A percentile compares a stretch with the other conserved stretches of the same genome.
These are phyloP conservation scores for Apeira syringaria DNA, from an alignment of 2,888 invertebrate species.

Conservation along the genomic window DNA sequence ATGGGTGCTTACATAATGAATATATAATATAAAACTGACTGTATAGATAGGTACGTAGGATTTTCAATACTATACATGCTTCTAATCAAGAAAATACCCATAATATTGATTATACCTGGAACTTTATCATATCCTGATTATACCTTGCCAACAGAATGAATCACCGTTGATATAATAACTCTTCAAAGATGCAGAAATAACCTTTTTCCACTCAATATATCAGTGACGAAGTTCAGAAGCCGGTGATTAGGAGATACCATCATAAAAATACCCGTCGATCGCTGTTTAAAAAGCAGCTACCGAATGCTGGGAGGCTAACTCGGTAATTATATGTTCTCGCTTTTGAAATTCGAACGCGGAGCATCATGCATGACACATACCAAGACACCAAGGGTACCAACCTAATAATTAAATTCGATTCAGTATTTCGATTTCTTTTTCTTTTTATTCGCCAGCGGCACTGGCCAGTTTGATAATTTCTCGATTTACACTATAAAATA, in stretches of 20 bases:
- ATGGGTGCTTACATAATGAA: too few relatives aligned
- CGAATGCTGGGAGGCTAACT: constrained; percentile 30
- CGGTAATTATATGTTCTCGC: constrained; percentile 33
- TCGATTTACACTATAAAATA: too few relatives aligned
- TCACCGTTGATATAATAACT: constrained; percentile 7
- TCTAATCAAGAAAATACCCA: constrained; percentile 10
- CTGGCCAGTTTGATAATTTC: too few relatives aligned
- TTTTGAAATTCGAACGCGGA: constrained; percentile 31
- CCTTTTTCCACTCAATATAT: constrained; percentile 29
- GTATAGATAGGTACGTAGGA: too few relatives aligned
- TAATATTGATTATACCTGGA: constrained; percentile 16
- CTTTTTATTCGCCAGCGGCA: neutral
- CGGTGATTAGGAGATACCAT: constrained; percentile 23
- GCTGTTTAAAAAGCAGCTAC: constrained; percentile 32
- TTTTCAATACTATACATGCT: neutral
- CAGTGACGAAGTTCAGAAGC: constrained; percentile 27
- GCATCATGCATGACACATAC: constrained; percentile 34
- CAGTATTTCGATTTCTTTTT: constrained; percentile 20
- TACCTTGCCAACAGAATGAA: constrained; percentile 16
- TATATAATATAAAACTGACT: too few relatives aligned
- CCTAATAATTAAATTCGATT: constrained; percentile 30
- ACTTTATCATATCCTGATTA: constrained; percentile 18
- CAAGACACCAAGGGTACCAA: constrained; percentile 6
- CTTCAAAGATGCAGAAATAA: constrained; percentile 21
- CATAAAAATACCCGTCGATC: constrained; percentile 33